A percentile compares a stretch with the other conserved stretches of the same genome.
Conservation (phyloP, 2,113 vertebrate species). For the Sinocyclocheilus maitianheensis region DNA sequence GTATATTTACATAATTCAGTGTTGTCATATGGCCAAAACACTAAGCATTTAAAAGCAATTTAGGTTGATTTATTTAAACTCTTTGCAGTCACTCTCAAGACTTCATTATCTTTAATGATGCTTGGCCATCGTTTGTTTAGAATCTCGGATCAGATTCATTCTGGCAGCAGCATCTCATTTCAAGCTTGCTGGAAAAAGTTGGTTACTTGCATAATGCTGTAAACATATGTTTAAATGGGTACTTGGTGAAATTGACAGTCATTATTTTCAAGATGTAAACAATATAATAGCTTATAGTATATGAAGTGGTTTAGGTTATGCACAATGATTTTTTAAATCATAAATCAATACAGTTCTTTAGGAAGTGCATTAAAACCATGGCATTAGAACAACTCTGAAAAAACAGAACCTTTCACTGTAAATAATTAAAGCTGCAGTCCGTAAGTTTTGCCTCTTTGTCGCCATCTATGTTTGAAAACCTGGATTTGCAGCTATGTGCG, state of each 20-base stretch:
- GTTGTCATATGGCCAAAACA: not conserved
- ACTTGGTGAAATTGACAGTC: not conserved
- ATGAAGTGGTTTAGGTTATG: not conserved
- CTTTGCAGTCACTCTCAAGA: slow-evolving; percentile 4
- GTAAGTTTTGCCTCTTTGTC: too few relatives aligned
- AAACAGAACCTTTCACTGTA: not conserved
- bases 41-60: not conserved
- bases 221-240: not conserved
- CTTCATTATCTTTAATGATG: not conserved
- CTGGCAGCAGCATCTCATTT: slow-evolving; percentile 1
- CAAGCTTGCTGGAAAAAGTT: not conserved
- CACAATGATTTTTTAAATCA: not conserved
- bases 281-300: not conserved
- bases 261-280: not conserved
- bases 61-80: not conserved
- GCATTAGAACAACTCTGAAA: not conserved
- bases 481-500: too few relatives aligned
- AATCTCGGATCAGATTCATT: not conserved
- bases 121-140: not conserved
- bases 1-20: not conserved
- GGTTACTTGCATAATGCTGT: not conserved
- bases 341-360: not conserved
- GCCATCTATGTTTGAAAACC: too few relatives aligned
- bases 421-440: not conserved
- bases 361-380: not conserved